Evolutionary conservation across 2,888 invertebrate species (phyloP).

Genomic region (Volucella inanis): DNA sequence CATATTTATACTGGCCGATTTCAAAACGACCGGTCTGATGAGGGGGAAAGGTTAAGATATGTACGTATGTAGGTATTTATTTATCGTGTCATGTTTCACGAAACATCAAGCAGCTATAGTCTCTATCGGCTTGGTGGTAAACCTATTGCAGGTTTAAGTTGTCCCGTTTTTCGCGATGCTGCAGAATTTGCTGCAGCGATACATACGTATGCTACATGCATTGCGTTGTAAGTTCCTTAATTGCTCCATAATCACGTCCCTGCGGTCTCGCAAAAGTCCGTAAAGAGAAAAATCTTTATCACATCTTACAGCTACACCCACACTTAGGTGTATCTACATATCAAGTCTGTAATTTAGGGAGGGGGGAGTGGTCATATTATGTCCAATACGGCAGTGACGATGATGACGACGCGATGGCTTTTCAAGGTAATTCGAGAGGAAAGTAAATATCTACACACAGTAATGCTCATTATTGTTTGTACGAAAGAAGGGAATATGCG

Average conservation of each 20-base stretch:
- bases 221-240: slow-evolving; percentile 31
- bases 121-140: neutral
- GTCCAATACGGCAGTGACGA: slow-evolving; percentile 6
- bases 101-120: slow-evolving; percentile 32
- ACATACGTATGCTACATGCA: too few species aligned
- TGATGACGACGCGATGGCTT: slow-evolving; percentile 56
- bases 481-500: neutral
- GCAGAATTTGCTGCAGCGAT: neutral
- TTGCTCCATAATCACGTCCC: slow-evolving; percentile 61
- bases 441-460: slow-evolving; percentile 55
- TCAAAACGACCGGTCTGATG: neutral
- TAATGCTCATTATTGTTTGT: slow-evolving; percentile 59
- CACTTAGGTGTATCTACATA: slow-evolving; percentile 8
- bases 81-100: slow-evolving; percentile 53
- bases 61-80: slow-evolving; percentile 7
- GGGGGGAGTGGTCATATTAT: neutral
- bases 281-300: slow-evolving; percentile 18
- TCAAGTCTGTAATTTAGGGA: slow-evolving; percentile 17
- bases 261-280: slow-evolving; percentile 26
- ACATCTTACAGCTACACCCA: neutral
- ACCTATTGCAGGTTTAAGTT: too few species aligned
- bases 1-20: slow-evolving; percentile 52
- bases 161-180: slow-evolving; percentile 4
- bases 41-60: neutral
- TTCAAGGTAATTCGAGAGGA: slow-evolving; percentile 73